Evolutionary conservation across 2,797 vertebrate species (phyloP).

Genomic region (Neosalanx taihuensis): DNA sequence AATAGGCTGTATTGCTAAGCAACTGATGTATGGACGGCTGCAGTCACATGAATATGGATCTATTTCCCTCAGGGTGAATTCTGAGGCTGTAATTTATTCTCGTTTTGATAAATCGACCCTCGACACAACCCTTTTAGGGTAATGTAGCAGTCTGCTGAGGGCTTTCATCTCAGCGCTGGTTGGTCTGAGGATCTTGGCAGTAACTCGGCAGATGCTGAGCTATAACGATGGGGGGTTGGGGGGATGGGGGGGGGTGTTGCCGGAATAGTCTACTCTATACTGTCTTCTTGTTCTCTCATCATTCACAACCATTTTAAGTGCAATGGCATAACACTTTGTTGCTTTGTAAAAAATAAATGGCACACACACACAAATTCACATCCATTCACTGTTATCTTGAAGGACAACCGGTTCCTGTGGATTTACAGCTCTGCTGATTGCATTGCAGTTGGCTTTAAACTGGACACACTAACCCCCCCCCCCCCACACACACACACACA

Average conservation of each 20-base stretch:
- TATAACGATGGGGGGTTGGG: conserved; percentile 10
- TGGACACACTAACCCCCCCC: background rate
- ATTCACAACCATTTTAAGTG: background rate
- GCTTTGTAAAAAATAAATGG: background rate
- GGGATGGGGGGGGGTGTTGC: background rate
- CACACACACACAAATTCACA: conserved; percentile 11
- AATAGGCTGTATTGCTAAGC: background rate
- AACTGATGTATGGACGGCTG: background rate
- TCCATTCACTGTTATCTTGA: conserved; percentile 24
- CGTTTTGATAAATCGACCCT: conserved; percentile 40
- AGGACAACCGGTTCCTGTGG: conserved; percentile 26
- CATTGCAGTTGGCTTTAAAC: conserved; percentile 40
- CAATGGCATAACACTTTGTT: background rate
- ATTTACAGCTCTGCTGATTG: conserved; percentile 52
- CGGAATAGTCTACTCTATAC: background rate
- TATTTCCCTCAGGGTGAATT: background rate
- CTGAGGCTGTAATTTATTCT: conserved; percentile 34
- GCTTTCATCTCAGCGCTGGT: background rate
- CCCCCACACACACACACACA: background rate
- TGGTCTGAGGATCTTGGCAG: conserved; percentile 1
- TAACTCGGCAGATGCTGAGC: background rate
- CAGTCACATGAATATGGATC: conserved; percentile 17
- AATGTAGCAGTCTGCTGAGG: conserved; percentile 31
- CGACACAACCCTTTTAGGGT: conserved; percentile 45
- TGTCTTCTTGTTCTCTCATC: conserved; percentile 14